These are phyloP conservation scores for Phalacrocorax aristotelis DNA, from an alignment of 2,113 vertebrate species.

Conservation along the genomic window DNA sequence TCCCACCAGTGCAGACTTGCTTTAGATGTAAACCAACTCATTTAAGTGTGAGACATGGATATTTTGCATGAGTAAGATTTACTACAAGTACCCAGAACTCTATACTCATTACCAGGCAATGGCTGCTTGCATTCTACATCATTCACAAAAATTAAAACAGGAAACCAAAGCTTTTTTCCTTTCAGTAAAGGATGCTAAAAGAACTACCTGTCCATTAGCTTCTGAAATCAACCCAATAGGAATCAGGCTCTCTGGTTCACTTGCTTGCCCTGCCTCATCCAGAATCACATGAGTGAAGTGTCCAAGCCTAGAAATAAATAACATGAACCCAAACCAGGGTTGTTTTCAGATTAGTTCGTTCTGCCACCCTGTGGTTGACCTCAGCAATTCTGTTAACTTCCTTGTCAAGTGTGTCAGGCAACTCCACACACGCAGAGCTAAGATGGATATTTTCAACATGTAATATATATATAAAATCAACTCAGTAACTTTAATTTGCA, in stretches of 20 bases:
- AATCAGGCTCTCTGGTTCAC: slow-evolving; percentile 91
- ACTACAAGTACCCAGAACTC: neutral
- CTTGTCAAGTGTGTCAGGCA: neutral
- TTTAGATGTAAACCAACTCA: neutral
- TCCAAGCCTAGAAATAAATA: slow-evolving; percentile 78
- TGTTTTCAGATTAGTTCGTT: neutral
- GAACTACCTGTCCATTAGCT: slow-evolving; percentile 83
- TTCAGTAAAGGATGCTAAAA: neutral
- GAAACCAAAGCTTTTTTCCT: neutral
- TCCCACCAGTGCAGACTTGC: neutral
- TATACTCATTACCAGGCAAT: neutral
- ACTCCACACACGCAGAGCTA: neutral
- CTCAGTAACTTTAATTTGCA: neutral
- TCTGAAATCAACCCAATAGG: slow-evolving; percentile 89
- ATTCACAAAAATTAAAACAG: neutral
- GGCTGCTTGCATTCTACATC: neutral
- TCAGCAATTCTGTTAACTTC: neutral
- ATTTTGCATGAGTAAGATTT: neutral
- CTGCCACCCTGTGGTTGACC: slow-evolving; percentile 50
- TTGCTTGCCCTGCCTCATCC: slow-evolving; percentile 96
- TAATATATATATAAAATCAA: neutral
- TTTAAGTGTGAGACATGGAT: neutral
- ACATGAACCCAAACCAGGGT: neutral
- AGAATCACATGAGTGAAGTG: slow-evolving; percentile 94
- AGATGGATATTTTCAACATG: neutral